Evolutionary conservation across 1,140 invertebrate genomes (phyloP).

Genomic region (Brachionus manjavacas): DNA sequence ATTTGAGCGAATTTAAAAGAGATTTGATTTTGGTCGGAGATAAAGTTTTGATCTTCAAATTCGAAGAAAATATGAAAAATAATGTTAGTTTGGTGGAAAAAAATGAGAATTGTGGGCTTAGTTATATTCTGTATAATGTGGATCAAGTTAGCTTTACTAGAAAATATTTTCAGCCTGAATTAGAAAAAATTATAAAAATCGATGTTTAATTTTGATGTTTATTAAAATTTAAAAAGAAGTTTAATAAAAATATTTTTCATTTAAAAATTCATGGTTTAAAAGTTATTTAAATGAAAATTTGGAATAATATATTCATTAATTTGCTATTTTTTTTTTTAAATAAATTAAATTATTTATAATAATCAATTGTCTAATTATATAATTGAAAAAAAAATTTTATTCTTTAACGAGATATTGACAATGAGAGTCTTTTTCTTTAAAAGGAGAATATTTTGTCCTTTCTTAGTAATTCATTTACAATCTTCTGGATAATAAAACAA

Average conservation of each 20-base stretch:
- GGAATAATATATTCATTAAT: too few relatives aligned
- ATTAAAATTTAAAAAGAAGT: too few relatives aligned
- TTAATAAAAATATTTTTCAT: neutral
- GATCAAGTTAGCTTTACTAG: neutral
- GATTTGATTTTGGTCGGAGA: neutral
- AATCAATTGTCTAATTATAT: too few relatives aligned
- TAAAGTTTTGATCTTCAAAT: neutral
- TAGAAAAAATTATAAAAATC: neutral
- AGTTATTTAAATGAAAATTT: too few relatives aligned
- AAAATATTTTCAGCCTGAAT: neutral
- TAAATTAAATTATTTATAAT: too few relatives aligned
- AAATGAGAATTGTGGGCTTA: neutral
- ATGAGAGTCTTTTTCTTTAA: too few relatives aligned
- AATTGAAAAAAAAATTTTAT: too few relatives aligned
- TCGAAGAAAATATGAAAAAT: neutral
- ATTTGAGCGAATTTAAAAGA: neutral
- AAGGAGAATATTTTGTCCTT: too few relatives aligned
- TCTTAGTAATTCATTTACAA: too few relatives aligned
- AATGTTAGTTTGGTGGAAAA: neutral
- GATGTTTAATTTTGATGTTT: neutral
- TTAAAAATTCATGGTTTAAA: neutral
- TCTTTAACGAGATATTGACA: too few relatives aligned
- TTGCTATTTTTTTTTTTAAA: too few relatives aligned
- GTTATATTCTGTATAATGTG: neutral
- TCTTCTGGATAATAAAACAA: too few relatives aligned